These are phyloP conservation scores for Limanda limanda DNA, from an alignment of 2,113 vertebrate genomes.

Conservation along the genomic window DNA sequence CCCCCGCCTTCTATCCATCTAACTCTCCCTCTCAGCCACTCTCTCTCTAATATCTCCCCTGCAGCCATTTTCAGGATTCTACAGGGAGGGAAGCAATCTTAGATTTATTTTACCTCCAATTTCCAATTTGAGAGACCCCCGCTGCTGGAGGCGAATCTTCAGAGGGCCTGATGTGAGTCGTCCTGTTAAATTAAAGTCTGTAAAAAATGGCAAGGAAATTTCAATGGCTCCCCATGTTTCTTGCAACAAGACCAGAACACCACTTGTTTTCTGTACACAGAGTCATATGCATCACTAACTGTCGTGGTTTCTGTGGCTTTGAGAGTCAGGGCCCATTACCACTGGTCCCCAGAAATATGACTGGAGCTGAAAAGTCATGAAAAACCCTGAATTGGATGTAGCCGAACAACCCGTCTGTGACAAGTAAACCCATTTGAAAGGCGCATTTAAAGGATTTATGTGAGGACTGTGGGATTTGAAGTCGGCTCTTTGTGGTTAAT, in stretches of 20 bases:
- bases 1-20: conserved; percentile 59
- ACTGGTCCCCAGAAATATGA: conserved; percentile 37
- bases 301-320: conserved; percentile 36
- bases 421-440: conserved; percentile 39
- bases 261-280: conserved; percentile 28
- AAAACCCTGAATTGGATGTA: conserved; percentile 26
- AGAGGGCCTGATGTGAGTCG: conserved; percentile 67
- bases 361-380: conserved; percentile 44
- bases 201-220: conserved; percentile 72
- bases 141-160: conserved; percentile 76
- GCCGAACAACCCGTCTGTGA: conserved; percentile 31
- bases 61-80: conserved; percentile 79
- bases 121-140: conserved; percentile 84
- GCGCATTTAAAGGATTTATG: neutral
- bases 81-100: conserved; percentile 75
- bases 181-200: conserved; percentile 78
- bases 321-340: conserved; percentile 34
- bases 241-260: conserved; percentile 54
- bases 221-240: conserved; percentile 53
- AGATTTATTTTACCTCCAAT: conserved; percentile 76
- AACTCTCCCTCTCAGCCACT: conserved; percentile 62
- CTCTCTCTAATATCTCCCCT: conserved; percentile 76
- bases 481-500: conserved; percentile 16
- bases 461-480: conserved; percentile 15
- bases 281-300: conserved; percentile 40